Evolutionary conservation across 2,113 vertebrate species (phyloP).

Genomic region (Centrocercus urophasianus): DNA sequence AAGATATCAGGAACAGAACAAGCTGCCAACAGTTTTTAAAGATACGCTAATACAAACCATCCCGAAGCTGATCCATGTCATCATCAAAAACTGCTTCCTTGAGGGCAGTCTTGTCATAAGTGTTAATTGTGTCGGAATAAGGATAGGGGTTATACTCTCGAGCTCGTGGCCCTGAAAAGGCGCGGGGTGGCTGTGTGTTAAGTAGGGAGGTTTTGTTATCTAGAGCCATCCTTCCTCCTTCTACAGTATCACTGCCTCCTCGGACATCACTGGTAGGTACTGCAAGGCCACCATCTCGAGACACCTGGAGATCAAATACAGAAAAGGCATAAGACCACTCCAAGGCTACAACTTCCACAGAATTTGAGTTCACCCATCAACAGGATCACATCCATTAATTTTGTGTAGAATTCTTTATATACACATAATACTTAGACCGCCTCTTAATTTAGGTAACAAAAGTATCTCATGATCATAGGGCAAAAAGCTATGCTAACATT

Average conservation of each 20-base stretch:
- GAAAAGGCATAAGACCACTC: not conserved
- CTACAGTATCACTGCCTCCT: constrained; percentile 77
- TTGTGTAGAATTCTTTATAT: not conserved
- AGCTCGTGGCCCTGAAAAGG: constrained; percentile 88
- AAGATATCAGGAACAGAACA: not conserved
- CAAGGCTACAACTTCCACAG: not conserved
- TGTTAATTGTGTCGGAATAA: constrained; percentile 89
- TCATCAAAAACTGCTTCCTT: constrained; percentile 98
- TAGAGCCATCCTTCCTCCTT: constrained; percentile 92
- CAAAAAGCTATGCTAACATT: not conserved
- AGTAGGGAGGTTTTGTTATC: constrained; percentile 98
- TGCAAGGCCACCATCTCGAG: constrained; percentile 80
- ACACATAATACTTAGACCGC: not conserved
- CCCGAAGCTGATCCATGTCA: constrained; percentile 96
- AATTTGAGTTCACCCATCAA: not conserved
- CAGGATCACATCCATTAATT: not conserved
- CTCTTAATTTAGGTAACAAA: not conserved
- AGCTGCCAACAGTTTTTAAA: not conserved
- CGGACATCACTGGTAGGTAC: constrained; percentile 76
- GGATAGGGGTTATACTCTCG: constrained; percentile 94
- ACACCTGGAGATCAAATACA: constrained; percentile 61
- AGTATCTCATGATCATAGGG: not conserved
- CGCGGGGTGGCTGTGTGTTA: constrained; percentile 92
- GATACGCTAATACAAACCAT: constrained; percentile 81
- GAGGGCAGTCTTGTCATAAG: constrained; percentile 94